Evolutionary conservation across 2,888 invertebrate genomes (phyloP), one percentile per base, ranked within the genome.

Genomic region (Trisateles emortualis): DNA sequence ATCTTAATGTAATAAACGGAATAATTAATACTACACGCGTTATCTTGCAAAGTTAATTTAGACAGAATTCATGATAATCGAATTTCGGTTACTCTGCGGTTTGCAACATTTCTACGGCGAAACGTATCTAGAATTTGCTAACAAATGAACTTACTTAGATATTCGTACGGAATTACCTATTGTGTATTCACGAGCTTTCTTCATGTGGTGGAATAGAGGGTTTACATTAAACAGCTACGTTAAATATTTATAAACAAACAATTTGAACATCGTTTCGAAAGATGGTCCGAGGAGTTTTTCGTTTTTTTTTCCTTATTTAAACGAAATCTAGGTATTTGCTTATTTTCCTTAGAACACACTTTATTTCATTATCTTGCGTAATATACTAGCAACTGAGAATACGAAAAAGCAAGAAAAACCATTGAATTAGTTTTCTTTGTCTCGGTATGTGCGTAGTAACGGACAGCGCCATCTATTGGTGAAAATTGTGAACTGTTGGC

Each of bases 401-500:
- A 33, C 33, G 14, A 10, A 8, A 8, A 9, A 14, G 33, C 3
- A 32, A 2, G 8, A 33, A 14, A 33, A 3, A 19, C 5, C 2
- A 10, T 17, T n/a, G n/a, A 17, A 9, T 16, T 13, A 3, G n/a
- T 19, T 1, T 19, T 38, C 36, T 38, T 38, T 38, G 11, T 16
- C 3, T 19, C n/a, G 10, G 9, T 38, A 5, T 19, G n/a, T 38
- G 11, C 11, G 11, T n/a, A 10, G 19, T 16, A 24, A 14, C 38
- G 29, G 42, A 24, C 29, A 48, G 44, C 62, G 67, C 52, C 67
- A 64, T 64, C 64, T 66, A 17, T 62, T 44, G 13, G 16, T 8
- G n/a, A 5, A 22, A 35, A 3, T 19, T 2, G 5, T 3, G 2
- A 19, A 19, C 19, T n/a, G n/a, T n/a, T n/a, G n/a, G n/a, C n/a